A percentile compares a stretch with the other conserved stretches of the same genome.
phyloP scores from a whole-genome alignment of 1,140 invertebrate genomes.

The Uloborus diversus region DNA sequence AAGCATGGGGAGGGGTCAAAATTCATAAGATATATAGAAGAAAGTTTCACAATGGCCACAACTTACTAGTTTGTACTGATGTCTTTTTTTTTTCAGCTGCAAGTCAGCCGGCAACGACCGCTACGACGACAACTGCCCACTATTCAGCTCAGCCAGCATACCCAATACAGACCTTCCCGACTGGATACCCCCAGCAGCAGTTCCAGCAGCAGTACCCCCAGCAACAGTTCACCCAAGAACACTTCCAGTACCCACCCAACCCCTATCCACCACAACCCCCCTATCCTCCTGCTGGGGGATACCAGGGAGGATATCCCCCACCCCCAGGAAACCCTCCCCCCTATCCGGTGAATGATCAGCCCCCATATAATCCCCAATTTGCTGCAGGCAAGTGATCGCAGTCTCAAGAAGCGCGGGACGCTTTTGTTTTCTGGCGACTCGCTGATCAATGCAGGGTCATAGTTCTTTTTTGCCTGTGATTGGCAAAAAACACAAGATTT shows the following conservation, averaged over 20 bases:
- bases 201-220: slow-evolving; percentile 53
- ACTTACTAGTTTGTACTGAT: too few species aligned
- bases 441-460: too few species aligned
- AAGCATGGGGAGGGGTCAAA: too few species aligned
- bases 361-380: slow-evolving; percentile 50
- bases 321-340: slow-evolving; percentile 32
- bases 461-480: too few species aligned
- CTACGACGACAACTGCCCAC: slow-evolving; percentile 53
- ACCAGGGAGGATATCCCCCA: slow-evolving; percentile 28
- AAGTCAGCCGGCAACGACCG: slow-evolving; percentile 52
- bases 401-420: too few species aligned
- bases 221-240: slow-evolving; percentile 49
- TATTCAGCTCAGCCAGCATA: slow-evolving; percentile 46
- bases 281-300: slow-evolving; percentile 34
- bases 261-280: slow-evolving; percentile 43
- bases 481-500: too few species aligned
- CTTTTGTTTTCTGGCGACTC: too few species aligned
- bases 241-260: slow-evolving; percentile 46
- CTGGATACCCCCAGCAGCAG: slow-evolving; percentile 50
- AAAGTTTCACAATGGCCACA: too few species aligned
- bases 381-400: neutral
- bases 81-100: slow-evolving; percentile 22
- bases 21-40: too few species aligned
- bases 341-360: slow-evolving; percentile 46
- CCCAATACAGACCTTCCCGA: slow-evolving; percentile 44